Evolutionary conservation across 2,113 vertebrate species (phyloP), one percentile per base, ranked within the genome.

Genomic region (Elgaria multicarinata): DNA sequence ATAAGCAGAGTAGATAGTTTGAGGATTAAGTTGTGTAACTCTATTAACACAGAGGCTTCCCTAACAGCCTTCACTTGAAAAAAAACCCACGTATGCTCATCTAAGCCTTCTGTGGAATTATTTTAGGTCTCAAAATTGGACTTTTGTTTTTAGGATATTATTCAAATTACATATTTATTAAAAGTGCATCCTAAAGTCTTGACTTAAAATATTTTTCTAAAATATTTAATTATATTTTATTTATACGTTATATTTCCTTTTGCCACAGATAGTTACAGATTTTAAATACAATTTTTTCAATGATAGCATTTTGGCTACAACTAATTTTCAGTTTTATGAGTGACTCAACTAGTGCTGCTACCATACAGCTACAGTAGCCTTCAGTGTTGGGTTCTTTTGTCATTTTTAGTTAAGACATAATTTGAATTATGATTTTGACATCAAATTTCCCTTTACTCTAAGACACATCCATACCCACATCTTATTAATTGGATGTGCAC

Each of bases 231-330:
- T 62, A 44, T 83, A 85, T 67, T 39, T 55, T 50, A 36, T 4
- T n/a, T n/a, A n/a, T n/a, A n/a, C n/a, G n/a, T 67, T 75, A 50
- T 69, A 46, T 91, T 93, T 86, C 82, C 62, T 67, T 76, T 85
- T 82, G 44, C 80, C 90, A 87, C 77, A 95, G 95, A 62, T 2
- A 33, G 89, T n/a, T n/a, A n/a, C n/a, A n/a, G n/a, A n/a, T n/a
- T 69, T 3, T n/a, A 20, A 26, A 55, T 18, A 75, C 58, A 36
- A 90, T 64, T 44, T 78, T 46, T 92, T 84, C 44, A 92, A 91
- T 18, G 62, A 76, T 85, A 39, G 9, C 81, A 74, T 87, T 77
- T 82, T 28, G 71, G 66, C 62, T n/a, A 33, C 28, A 36, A 58
- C 5, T 89, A 13, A 66, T 83, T 91, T 87, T 90, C 58, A 87